Base-by-base conservation (phyloP, 1,140 invertebrate genomes). In the Lordiphosa collinella region DNA sequence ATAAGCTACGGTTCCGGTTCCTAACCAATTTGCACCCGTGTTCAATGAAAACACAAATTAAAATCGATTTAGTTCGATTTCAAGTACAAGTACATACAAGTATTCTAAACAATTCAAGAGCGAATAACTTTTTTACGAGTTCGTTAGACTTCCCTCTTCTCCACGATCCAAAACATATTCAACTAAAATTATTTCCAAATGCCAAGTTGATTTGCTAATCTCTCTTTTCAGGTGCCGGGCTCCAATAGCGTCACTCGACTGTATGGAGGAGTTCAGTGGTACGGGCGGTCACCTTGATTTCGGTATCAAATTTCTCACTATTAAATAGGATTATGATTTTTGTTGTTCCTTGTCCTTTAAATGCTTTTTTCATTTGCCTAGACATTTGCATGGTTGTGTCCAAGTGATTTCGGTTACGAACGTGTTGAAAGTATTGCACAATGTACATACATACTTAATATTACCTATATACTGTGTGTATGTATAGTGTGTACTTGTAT, bases 231-330 rank as follows among this genome's bases (percentile, higher is more conserved):
- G 95, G 92, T 96, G 94, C 92, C 93, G 95, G 86, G 95, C 95
- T 75, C 95, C 95, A 65, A 96, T 96, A 90, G 95, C 95, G 59
- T 96, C 95, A 87, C 91, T 97, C 76, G 95, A 97, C 92, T 96
- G 95, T 90, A 96, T 97, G 95, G 95, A 96, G 91, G 95, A 97
- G 90, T 95, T 96, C 90, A 95, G 94, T 90, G 93, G 91, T 89
- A 89, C 87, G 84, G 88, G 87, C 88, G 70, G 90, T 90, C 72
- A 91, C 90, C 88, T 89, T 88, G 88, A 89, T 88, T 89, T 89
- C 86, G 88, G 88, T 89, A 89, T 89, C 82, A 74, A 88, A 87
- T 72, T 87, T 87, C 74, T 85, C 86, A 86, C 82, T 86, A 86
- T 78, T 82, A 87, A 79, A 84, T 67, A 71, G 65, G 59, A 50